Conservation (phyloP, 2,797 vertebrate genomes). For the Sternotherus odoratus region DNA sequence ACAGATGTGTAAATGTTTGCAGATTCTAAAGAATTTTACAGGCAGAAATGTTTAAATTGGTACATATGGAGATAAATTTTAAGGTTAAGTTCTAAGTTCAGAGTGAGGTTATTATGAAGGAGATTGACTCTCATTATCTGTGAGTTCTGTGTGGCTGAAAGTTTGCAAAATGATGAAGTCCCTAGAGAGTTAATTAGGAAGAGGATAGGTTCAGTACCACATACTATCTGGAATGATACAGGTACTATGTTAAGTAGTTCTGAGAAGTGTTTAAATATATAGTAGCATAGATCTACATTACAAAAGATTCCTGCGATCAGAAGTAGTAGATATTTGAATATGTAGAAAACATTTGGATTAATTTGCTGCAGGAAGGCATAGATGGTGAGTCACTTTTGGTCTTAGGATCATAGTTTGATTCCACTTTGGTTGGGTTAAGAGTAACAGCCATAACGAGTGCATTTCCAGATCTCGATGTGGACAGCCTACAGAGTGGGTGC, state of each 20-base stretch:
- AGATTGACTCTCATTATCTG: constrained; percentile 19
- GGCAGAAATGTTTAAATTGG: background rate
- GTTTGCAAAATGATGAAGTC: constrained; percentile 60
- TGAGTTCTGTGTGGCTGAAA: constrained; percentile 10
- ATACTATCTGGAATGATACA: background rate
- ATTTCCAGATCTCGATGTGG: constrained; percentile 13
- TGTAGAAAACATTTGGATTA: background rate
- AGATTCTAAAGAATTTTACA: background rate
- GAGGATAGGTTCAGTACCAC: background rate
- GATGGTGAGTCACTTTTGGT: background rate
- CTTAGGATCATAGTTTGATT: constrained; percentile 14
- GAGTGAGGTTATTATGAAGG: constrained; percentile 49
- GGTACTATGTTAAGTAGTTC: background rate
- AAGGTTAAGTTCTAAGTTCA: constrained; percentile 38
- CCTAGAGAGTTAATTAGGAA: constrained; percentile 60
- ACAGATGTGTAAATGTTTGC: background rate
- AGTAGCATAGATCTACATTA: background rate
- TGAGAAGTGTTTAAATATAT: constrained; percentile 9
- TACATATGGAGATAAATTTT: background rate
- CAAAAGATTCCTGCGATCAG: background rate
- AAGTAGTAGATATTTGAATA: background rate
- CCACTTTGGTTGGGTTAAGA: constrained; percentile 21
- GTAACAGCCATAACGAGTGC: background rate
- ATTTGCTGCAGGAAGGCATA: background rate
- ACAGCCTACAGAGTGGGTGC: constrained; percentile 30